Base-by-base conservation (phyloP, 2,797 vertebrate genomes). In the Danio jaintianensis region DNA sequence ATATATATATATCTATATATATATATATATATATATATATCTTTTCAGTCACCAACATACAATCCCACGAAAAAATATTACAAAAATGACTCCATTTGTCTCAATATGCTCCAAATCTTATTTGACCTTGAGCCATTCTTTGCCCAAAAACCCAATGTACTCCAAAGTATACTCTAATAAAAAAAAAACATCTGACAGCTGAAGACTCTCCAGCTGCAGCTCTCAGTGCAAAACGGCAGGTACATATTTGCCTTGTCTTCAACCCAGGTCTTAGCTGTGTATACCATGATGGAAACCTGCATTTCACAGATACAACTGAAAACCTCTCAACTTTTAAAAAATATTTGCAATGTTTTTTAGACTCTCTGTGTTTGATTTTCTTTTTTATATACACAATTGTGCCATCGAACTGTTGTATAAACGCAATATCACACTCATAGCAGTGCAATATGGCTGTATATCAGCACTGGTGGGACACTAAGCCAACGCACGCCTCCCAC, bases 221-320 rank as follows among this genome's bases (percentile, higher is more conserved):
- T 59, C 5, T 73, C 36, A 36, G n/a, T 50, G 61, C 18, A 77
- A 85, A 76, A 29, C 74, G 36, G 63, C 68, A 76, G 47, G 20
- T 29, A 11, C 45, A 68, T 20, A 20, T 64, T 67, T 55, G 40
- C 68, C 16, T 63, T 48, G 18, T 15, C 10, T 45, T 47, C 20
- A 61, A 53, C n/a, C 10, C 5, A 2, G 29, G 16, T 77, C 64
- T 53, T 59, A 72, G 29, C 18, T 53, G 48, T 47, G 59, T 48
- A 42, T 3, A 29, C 22, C 56, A 58, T 68, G 18, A 79, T 77
- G 53, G 6, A n/a, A 18, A 18, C 53, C 38, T 62, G 10, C n/a
- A 61, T 75, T 29, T 53, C 48, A 69, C 22, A 18, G 43, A 61
- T n/a, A 10, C 38, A 16, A 64, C 36, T 43, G n/a, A 73, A 67